phyloP scores from a whole-genome alignment of 2,888 invertebrate species.

The Cephus sareptanus region DNA sequence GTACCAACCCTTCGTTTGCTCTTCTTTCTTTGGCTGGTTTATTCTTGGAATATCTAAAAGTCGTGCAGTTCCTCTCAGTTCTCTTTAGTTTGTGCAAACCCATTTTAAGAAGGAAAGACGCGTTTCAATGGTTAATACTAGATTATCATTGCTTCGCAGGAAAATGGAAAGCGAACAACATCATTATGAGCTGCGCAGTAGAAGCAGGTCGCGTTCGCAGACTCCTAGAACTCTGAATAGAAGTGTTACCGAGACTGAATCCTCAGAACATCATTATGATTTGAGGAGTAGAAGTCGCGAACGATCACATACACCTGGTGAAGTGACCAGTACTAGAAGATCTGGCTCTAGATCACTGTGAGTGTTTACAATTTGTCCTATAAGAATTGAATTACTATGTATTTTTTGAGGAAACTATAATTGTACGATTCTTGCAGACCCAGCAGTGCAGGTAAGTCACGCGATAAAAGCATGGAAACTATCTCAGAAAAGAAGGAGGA shows the following conservation, averaged over 20 bases:
- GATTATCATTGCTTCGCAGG: not conserved
- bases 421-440: constrained; percentile 32
- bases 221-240: constrained; percentile 51
- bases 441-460: constrained; percentile 35
- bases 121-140: not conserved
- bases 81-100: not conserved
- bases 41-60: not conserved
- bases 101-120: not conserved
- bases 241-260: constrained; percentile 41
- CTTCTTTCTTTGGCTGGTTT: not conserved
- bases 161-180: constrained; percentile 56
- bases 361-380: constrained; percentile 22
- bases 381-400: not conserved
- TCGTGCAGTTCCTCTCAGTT: not conserved
- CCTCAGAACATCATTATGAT: constrained; percentile 52
- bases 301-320: constrained; percentile 56
- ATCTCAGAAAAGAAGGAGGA: constrained; percentile 49
- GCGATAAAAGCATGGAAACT: constrained; percentile 48
- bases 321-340: constrained; percentile 48
- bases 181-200: constrained; percentile 57
- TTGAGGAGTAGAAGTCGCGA: constrained; percentile 55
- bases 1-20: not conserved
- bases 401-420: not conserved
- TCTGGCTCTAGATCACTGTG: constrained; percentile 50
- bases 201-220: constrained; percentile 59